Conservation (phyloP, 2,888 invertebrate genomes). For the Apocheima hispidaria region DNA sequence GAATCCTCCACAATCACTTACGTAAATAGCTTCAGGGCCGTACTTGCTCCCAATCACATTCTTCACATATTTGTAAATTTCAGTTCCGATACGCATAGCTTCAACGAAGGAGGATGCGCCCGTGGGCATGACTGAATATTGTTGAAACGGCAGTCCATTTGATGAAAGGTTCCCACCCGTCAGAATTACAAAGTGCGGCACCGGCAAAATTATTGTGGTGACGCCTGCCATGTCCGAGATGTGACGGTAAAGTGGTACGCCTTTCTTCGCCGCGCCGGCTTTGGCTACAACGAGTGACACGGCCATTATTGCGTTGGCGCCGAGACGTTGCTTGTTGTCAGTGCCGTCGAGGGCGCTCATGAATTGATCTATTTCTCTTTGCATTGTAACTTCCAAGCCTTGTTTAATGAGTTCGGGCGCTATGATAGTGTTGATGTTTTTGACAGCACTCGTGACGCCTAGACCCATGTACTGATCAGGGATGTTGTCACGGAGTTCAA, state of each 20-base stretch:
- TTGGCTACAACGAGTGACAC: conserved; percentile 98
- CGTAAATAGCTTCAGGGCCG: conserved; percentile 96
- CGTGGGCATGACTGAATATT: conserved; percentile 97
- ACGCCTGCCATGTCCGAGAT: conserved; percentile 98
- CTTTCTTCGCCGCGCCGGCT: conserved; percentile 98
- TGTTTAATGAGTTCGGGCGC: conserved; percentile 93
- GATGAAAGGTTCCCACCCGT: conserved; percentile 99
- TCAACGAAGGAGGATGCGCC: conserved; percentile 96
- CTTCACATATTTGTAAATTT: conserved; percentile 97
- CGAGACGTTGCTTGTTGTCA: conserved; percentile 96
- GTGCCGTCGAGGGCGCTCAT: conserved; percentile 97
- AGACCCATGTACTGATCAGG: conserved; percentile 96
- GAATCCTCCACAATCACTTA: conserved; percentile 99
- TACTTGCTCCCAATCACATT: conserved; percentile 96
- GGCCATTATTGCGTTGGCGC: conserved; percentile 98
- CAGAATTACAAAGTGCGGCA: conserved; percentile 98
- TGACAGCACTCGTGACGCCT: conserved; percentile 95
- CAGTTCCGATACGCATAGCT: conserved; percentile 98
- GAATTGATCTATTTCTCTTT: conserved; percentile 94
- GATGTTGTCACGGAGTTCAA: conserved; percentile 97
- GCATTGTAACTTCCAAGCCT: conserved; percentile 94
- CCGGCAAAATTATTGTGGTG: conserved; percentile 95
- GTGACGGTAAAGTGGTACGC: conserved; percentile 94
- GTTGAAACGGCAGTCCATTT: conserved; percentile 98
- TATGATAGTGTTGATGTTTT: conserved; percentile 94